These are phyloP conservation scores for Philopotamus ludificatus DNA, from an alignment of 1,140 invertebrate species.

Conservation along the genomic window DNA sequence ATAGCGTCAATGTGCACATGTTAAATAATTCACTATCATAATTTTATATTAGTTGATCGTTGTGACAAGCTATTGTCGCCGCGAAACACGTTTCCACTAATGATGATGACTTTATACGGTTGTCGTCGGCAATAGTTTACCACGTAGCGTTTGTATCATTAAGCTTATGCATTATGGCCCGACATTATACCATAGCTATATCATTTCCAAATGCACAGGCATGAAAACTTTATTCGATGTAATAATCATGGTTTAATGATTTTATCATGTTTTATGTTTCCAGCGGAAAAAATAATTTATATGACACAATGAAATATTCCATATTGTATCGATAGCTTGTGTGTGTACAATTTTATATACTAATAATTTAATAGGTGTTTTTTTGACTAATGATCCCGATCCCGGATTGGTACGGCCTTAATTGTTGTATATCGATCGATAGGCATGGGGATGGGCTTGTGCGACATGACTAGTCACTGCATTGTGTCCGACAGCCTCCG, in stretches of 20 bases:
- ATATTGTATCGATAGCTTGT: background rate
- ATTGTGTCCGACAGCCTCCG: slow-evolving; percentile 43
- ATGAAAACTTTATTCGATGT: slow-evolving; percentile 11
- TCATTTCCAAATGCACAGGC: slow-evolving; percentile 22
- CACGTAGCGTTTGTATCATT: no score
- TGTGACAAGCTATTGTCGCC: no score
- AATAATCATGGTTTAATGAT: slow-evolving; percentile 4
- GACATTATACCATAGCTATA: slow-evolving; percentile 11
- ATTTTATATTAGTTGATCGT: no score
- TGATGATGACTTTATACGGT: no score
- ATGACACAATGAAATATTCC: background rate
- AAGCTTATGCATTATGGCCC: background rate
- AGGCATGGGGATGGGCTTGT: slow-evolving; percentile 61
- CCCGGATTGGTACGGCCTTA: slow-evolving; percentile 47
- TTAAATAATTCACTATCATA: no score
- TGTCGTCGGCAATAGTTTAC: no score
- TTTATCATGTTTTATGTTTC: slow-evolving; percentile 25
- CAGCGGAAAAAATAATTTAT: slow-evolving; percentile 8
- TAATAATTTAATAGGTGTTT: no score
- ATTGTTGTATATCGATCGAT: slow-evolving; percentile 56
- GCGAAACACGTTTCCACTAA: no score
- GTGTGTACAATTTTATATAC: no score
- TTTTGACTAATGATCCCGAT: slow-evolving; percentile 9
- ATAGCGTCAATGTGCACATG: no score
- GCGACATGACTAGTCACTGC: slow-evolving; percentile 65